Conservation (phyloP, 2,113 vertebrate genomes). For the Tetrao urogallus region DNA sequence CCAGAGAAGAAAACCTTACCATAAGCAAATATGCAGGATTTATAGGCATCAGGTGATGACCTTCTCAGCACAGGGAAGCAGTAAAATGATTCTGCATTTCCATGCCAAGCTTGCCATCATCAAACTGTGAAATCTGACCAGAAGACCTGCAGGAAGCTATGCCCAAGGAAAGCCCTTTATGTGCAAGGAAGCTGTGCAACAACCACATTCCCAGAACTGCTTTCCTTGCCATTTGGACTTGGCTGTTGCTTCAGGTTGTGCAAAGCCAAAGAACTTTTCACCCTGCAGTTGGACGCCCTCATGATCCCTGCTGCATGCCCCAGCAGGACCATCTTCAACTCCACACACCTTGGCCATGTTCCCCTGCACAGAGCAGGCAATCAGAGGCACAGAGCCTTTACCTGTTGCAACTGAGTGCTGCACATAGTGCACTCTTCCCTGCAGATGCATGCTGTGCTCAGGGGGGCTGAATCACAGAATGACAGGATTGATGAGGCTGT, state of each 20-base stretch:
- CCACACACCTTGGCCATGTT: fast-evolving
- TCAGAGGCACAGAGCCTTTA: fast-evolving
- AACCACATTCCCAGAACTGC: background rate
- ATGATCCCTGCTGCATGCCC: background rate
- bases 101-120: background rate
- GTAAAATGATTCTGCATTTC: background rate
- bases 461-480: no score
- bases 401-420: background rate
- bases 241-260: background rate
- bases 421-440: background rate
- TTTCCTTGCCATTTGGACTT: background rate
- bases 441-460: no score
- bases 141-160: background rate
- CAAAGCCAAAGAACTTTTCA: background rate
- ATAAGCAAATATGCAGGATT: background rate
- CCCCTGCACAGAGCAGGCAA: background rate
- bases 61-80: background rate
- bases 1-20: background rate
- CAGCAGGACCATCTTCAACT: background rate
- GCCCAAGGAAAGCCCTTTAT: background rate
- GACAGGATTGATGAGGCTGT: no score
- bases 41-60: background rate
- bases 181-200: background rate
- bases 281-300: fast-evolving
- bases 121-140: background rate